phyloP scores from a whole-genome alignment of 2,113 vertebrate species.

The Bubo bubo region DNA sequence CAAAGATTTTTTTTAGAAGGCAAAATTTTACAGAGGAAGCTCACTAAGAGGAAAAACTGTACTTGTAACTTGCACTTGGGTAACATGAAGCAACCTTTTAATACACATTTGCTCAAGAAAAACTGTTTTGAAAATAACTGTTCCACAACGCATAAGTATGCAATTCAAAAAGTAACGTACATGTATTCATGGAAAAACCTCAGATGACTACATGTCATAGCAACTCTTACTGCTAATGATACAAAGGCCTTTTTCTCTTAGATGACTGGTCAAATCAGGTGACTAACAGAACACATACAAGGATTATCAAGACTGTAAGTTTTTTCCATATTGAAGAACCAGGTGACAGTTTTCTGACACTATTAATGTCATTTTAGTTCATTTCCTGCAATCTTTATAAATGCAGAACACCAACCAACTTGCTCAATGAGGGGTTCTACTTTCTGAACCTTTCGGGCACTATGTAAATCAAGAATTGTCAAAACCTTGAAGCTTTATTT shows the following conservation, averaged over 20 bases:
- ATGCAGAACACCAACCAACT: not conserved
- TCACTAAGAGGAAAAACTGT: not conserved
- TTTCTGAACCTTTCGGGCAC: not conserved
- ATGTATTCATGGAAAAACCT: not conserved
- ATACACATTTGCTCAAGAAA: not conserved
- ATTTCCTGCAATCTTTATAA: not conserved
- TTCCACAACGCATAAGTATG: not conserved
- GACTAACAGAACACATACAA: not conserved
- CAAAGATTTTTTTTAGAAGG: not conserved
- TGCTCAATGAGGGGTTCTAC: not conserved
- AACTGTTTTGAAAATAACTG: not conserved
- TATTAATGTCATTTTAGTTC: not conserved
- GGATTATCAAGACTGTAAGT: not conserved
- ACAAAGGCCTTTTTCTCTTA: not conserved
- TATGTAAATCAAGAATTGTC: not conserved
- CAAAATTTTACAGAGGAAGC: not conserved
- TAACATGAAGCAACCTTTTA: not conserved
- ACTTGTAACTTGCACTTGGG: not conserved
- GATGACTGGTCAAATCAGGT: fast-evolving
- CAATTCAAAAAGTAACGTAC: not conserved
- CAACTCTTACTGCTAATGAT: not conserved
- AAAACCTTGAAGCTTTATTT: fast-evolving
- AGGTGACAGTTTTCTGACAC: not conserved
- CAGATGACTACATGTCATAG: not conserved
- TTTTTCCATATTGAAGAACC: not conserved